Evolutionary conservation across 1,140 invertebrate species (phyloP).

Genomic region (Augochlora pura): DNA sequence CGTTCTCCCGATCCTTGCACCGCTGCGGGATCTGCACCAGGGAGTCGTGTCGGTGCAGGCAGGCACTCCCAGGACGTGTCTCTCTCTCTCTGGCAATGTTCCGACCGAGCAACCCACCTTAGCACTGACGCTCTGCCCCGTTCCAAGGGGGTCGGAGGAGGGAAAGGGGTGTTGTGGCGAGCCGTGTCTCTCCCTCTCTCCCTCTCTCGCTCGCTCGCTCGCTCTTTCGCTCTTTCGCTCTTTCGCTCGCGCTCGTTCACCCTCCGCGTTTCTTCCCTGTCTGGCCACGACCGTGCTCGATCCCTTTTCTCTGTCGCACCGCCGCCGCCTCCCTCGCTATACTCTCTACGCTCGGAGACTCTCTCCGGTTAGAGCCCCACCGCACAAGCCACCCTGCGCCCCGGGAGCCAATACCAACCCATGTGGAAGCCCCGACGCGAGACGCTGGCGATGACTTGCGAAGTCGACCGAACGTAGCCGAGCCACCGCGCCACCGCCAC

Average conservation of each 20-base stretch:
- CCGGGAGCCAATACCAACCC: constrained; percentile 81
- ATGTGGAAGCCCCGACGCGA: constrained; percentile 78
- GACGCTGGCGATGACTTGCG: constrained; percentile 74
- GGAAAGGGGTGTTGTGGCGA: constrained; percentile 71
- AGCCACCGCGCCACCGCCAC: constrained; percentile 43
- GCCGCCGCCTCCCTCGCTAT: constrained; percentile 40
- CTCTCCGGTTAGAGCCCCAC: constrained; percentile 73
- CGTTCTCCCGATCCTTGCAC: constrained; percentile 55
- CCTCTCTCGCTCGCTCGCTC: constrained; percentile 2
- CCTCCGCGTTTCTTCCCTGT: constrained; percentile 40
- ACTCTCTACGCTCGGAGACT: constrained; percentile 53
- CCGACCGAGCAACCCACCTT: constrained; percentile 77
- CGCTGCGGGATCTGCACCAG: constrained; percentile 58
- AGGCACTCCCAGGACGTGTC: constrained; percentile 77
- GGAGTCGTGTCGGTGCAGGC: constrained; percentile 62
- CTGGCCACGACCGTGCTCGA: constrained; percentile 10
- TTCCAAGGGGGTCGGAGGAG: constrained; percentile 65
- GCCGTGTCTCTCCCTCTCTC: constrained; percentile 49
- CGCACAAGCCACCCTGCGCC: constrained; percentile 76
- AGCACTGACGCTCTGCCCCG: constrained; percentile 77
- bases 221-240: no score
- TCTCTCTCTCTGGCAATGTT: constrained; percentile 73
- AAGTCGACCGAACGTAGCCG: constrained; percentile 72
- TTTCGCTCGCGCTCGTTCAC: constrained; percentile 16
- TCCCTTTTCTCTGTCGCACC: constrained; percentile 22